Conservation (phyloP, 2,797 vertebrate genomes). For the Spinibarbus caldwelli region DNA sequence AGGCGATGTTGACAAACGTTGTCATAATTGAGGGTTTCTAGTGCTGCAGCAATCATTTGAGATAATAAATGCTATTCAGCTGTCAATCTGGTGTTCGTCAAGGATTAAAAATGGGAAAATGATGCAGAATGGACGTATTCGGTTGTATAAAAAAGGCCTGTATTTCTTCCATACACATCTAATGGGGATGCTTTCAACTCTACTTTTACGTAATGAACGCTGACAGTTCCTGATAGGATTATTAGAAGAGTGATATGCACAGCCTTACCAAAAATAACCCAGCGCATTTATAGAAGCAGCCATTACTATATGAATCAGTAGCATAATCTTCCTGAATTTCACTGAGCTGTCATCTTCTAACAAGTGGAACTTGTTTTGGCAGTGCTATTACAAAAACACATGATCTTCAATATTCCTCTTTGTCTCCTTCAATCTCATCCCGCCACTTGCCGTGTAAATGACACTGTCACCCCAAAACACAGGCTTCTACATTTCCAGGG, state of each 20-base stretch:
- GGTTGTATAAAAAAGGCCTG: slow-evolving; percentile 47
- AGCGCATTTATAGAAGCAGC: slow-evolving; percentile 42
- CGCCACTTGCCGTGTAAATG: slow-evolving; percentile 26
- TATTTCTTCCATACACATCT: slow-evolving; percentile 36
- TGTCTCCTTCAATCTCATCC: slow-evolving; percentile 48
- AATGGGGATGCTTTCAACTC: slow-evolving; percentile 50
- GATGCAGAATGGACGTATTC: slow-evolving; percentile 52
- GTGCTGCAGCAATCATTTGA: slow-evolving; percentile 41
- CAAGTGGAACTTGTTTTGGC: slow-evolving; percentile 55
- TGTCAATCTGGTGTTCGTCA: slow-evolving; percentile 28
- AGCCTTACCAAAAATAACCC: slow-evolving; percentile 52
- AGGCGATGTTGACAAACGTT: slow-evolving; percentile 43
- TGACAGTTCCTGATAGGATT: slow-evolving; percentile 52
- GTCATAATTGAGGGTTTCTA: slow-evolving; percentile 49
- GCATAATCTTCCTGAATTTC: slow-evolving; percentile 47
- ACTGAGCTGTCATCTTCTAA: slow-evolving; percentile 42
- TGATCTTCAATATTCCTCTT: slow-evolving; percentile 49
- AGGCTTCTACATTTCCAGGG: neutral
- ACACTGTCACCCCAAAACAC: slow-evolving; percentile 14
- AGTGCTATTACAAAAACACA: slow-evolving; percentile 55
- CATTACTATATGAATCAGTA: slow-evolving; percentile 44
- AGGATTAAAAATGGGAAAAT: neutral
- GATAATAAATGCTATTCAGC: slow-evolving; percentile 49
- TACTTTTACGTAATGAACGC: slow-evolving; percentile 45
- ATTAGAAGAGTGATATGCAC: slow-evolving; percentile 46